These are phyloP conservation scores for Miltochrista miniata DNA, from an alignment of 2,888 invertebrate species.

Conservation along the genomic window DNA sequence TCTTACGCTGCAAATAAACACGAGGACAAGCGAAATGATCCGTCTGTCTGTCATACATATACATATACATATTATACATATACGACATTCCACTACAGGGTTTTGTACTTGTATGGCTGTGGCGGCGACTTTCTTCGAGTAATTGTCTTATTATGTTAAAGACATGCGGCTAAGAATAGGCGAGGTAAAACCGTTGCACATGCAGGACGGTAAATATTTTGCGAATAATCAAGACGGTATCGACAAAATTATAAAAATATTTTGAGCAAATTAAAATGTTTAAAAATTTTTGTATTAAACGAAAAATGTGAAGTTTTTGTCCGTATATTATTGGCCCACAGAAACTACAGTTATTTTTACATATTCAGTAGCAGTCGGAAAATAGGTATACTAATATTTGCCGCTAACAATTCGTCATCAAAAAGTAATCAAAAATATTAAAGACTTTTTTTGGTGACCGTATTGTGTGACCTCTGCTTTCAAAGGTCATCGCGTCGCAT, in stretches of 20 bases:
- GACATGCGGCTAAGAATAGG: too few relatives aligned
- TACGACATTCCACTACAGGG: conserved; percentile 28
- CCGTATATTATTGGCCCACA: background rate
- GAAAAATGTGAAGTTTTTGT: too few relatives aligned
- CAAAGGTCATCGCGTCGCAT: conserved; percentile 44
- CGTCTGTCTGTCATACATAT: conserved; percentile 22
- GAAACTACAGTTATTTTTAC: background rate
- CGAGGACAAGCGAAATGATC: conserved; percentile 44
- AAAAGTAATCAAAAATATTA: conserved; percentile 49
- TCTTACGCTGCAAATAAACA: conserved; percentile 54
- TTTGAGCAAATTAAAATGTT: too few relatives aligned
- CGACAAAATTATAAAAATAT: too few relatives aligned
- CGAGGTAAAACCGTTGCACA: too few relatives aligned
- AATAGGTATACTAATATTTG: too few relatives aligned
- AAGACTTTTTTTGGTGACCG: conserved; percentile 49
- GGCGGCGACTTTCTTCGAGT: conserved; percentile 25
- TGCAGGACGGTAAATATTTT: too few relatives aligned
- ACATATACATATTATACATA: too few relatives aligned
- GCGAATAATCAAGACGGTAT: too few relatives aligned
- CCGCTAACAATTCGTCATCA: background rate
- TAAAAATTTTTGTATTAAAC: too few relatives aligned
- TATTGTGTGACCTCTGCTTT: conserved; percentile 44
- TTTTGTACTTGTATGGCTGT: conserved; percentile 24
- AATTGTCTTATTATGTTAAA: background rate
- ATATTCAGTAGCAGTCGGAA: too few relatives aligned